These are phyloP conservation scores for Aphrophora alni DNA, from an alignment of 2,888 invertebrate species.

Conservation along the genomic window DNA sequence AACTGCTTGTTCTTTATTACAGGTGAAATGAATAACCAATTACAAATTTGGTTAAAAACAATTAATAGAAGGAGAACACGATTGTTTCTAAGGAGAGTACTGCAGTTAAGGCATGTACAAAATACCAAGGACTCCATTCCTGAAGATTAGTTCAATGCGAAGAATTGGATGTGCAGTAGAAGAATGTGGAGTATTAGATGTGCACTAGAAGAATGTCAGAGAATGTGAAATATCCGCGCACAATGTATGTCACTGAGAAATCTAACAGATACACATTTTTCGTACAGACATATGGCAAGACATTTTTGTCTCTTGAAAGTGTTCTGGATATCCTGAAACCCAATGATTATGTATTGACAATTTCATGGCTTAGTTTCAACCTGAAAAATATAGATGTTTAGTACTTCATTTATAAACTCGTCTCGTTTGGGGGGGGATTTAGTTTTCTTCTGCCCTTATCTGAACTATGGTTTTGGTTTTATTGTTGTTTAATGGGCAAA, in stretches of 20 bases:
- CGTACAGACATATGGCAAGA: background rate
- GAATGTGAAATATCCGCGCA: background rate
- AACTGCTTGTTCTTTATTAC: background rate
- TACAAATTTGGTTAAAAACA: background rate
- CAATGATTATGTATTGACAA: no score
- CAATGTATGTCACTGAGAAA: background rate
- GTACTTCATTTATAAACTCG: no score
- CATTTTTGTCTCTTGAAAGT: background rate
- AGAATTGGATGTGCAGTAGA: background rate
- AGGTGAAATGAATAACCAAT: background rate
- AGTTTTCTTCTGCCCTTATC: no score
- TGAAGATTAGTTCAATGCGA: background rate
- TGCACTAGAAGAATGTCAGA: background rate
- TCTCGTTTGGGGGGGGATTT: no score
- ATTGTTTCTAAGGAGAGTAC: background rate
- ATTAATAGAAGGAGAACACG: background rate
- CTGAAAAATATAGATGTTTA: no score
- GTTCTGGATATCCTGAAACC: background rate
- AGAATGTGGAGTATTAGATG: background rate
- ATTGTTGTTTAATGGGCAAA: no score
- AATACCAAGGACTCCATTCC: background rate
- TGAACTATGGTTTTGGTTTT: no score
- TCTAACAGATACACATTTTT: background rate
- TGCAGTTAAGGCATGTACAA: background rate
- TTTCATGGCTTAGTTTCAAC: no score